These are phyloP conservation scores for Origma solitaria DNA, from an alignment of 2,113 vertebrate genomes.

Conservation along the genomic window DNA sequence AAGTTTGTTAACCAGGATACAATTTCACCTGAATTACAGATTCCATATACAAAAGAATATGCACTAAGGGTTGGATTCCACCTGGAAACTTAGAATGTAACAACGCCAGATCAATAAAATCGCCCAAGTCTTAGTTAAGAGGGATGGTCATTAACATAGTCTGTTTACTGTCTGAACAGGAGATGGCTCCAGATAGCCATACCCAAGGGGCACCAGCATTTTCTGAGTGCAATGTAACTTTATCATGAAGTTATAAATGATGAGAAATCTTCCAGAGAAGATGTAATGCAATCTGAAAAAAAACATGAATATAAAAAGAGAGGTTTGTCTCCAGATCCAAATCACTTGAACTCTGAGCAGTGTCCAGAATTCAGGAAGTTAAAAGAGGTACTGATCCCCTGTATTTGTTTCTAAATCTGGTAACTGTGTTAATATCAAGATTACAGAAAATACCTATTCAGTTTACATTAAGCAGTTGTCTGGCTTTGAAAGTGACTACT, in stretches of 20 bases:
- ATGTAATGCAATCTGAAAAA: not conserved
- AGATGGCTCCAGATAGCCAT: conserved; percentile 56
- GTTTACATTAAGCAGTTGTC: not conserved
- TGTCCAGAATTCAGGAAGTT: not conserved
- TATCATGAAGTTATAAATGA: not conserved
- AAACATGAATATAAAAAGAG: not conserved
- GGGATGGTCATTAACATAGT: not conserved
- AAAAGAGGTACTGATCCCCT: not conserved
- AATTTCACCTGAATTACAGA: not conserved
- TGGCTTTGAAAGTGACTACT: not conserved
- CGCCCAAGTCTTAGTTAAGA: not conserved
- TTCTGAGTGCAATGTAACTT: not conserved
- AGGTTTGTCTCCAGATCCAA: not conserved
- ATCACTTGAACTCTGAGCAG: not conserved
- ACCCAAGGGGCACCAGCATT: conserved; percentile 17
- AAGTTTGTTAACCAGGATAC: not conserved
- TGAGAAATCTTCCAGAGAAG: not conserved
- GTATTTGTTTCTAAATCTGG: not conserved
- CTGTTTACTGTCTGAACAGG: conserved; percentile 54
- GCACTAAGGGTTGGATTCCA: not conserved
- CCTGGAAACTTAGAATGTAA: not conserved
- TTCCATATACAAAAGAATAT: not conserved
- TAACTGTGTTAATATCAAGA: not conserved
- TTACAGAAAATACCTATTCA: not conserved
- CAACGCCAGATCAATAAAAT: not conserved